phyloP scores from a whole-genome alignment of 2,888 invertebrate species.

The Drosophila rellima region DNA sequence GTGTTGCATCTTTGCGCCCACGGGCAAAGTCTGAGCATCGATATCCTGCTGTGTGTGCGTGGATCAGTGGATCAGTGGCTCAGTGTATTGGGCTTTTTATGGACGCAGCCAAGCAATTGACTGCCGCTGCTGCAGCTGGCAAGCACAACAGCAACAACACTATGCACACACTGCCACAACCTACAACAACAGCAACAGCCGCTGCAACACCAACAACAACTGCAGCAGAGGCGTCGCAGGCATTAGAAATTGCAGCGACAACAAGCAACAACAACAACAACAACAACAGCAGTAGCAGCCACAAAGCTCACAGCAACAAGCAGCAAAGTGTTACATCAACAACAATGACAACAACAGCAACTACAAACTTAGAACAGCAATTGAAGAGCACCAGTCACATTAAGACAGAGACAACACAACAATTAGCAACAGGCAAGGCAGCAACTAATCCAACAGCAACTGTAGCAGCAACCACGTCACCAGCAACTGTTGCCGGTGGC shows the following conservation, averaged over 20 bases:
- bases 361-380: conserved; percentile 32
- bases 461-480: conserved; percentile 39
- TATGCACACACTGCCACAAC: conserved; percentile 22
- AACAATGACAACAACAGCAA: conserved; percentile 50
- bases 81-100: conserved; percentile 68
- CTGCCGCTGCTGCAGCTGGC: conserved; percentile 56
- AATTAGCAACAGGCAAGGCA: conserved; percentile 43
- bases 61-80: conserved; percentile 70
- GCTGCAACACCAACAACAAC: conserved; percentile 25
- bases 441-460: conserved; percentile 34
- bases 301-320: conserved; percentile 28
- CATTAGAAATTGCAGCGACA: conserved; percentile 41
- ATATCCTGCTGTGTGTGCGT: conserved; percentile 77
- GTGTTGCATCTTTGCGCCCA: conserved; percentile 66
- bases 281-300: conserved; percentile 19
- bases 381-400: conserved; percentile 29
- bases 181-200: conserved; percentile 8
- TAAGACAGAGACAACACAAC: conserved; percentile 46
- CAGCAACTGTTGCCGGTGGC: conserved; percentile 37
- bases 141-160: conserved; percentile 37
- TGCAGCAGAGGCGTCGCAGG: conserved; percentile 18
- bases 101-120: conserved; percentile 75
- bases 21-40: conserved; percentile 57
- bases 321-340: conserved; percentile 32
- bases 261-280: conserved; percentile 14